These are phyloP conservation scores for Equus przewalskii DNA, from an alignment of 2,113 vertebrate species.

Conservation along the genomic window DNA sequence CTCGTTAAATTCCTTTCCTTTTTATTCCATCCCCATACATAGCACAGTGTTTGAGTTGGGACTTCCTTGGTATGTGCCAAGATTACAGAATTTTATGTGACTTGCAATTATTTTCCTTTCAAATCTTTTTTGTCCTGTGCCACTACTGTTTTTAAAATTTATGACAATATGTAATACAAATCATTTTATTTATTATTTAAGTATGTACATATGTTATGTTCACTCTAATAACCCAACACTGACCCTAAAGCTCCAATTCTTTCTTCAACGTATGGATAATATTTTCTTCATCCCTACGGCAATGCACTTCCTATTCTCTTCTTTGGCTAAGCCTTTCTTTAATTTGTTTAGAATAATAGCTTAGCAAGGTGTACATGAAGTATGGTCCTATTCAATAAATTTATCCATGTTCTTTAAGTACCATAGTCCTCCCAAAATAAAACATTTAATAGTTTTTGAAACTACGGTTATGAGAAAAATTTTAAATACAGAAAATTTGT, in stretches of 20 bases:
- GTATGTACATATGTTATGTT: not conserved
- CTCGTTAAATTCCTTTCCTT: not conserved
- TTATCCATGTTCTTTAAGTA: not conserved
- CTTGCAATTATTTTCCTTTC: not conserved
- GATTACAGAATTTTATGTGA: not conserved
- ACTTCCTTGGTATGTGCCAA: not conserved
- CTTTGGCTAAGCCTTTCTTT: not conserved
- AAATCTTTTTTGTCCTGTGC: not conserved
- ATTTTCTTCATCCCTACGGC: not conserved
- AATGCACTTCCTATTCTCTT: rapidly evolving
- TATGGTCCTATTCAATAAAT: not conserved
- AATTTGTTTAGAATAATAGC: not conserved
- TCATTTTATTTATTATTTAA: not conserved
- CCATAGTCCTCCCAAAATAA: not conserved
- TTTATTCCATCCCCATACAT: not conserved
- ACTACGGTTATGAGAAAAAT: not conserved
- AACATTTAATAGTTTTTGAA: not conserved
- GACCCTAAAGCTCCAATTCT: not conserved
- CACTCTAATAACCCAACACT: not conserved
- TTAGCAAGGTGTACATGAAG: not conserved
- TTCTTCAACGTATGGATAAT: not conserved
- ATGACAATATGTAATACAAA: not conserved
- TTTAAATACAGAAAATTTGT: not conserved
- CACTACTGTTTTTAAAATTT: not conserved
- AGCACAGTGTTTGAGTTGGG: too few species aligned